Base-by-base conservation (phyloP, 2,797 vertebrate species). In the Enteromius trimaculatus region DNA sequence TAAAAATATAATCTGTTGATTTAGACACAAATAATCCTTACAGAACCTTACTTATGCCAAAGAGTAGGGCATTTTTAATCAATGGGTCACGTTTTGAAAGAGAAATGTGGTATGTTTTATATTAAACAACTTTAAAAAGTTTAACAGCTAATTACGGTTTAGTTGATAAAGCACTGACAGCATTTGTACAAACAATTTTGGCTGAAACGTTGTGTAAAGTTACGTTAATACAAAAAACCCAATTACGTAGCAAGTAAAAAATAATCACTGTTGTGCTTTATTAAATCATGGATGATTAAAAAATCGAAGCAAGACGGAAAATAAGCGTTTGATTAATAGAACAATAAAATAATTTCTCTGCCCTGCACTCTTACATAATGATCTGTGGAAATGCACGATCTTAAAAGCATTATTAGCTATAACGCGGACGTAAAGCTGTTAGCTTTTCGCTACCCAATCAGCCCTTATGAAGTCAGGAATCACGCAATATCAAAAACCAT, bases 1-100 rank as follows among this genome's bases (percentile, higher is more conserved):
- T 19, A 26, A 29, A 49, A n/a, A 65, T 75, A 26, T 53, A 17
- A 72, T 81, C 21, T 74, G 14, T n/a, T 74, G 55, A 16, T n/a
- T n/a, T 39, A 7, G 31, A 42, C n/a, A 1, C 14, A 75, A 26
- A 75, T 39, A 11, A 39, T 53, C 21, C 21, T 39, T 3, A 47
- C 0, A 16, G 37, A 51, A 34, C 44, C 64, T 68, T 47, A 66
- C 2, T 37, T 68, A 68, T 39, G 31, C 9, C 19, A 39, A 6
- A 44, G 3, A 14, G 23, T 39, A 29, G 4, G 44, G 21, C 19
- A 79, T 62, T 26, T 60, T 62, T 3, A 42, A 23, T 29, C 39
- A n/a, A 53, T 60, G n/a, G 37, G 21, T 16, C 29, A 65, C 9
- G 29, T 65, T 53, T 39, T 9, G 10, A 74, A 37, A 49, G 19